Percentiles rank a stretch among this genome's conserved stretches.
phyloP scores from a whole-genome alignment of 2,797 vertebrate genomes.

The Mycteria americana region DNA sequence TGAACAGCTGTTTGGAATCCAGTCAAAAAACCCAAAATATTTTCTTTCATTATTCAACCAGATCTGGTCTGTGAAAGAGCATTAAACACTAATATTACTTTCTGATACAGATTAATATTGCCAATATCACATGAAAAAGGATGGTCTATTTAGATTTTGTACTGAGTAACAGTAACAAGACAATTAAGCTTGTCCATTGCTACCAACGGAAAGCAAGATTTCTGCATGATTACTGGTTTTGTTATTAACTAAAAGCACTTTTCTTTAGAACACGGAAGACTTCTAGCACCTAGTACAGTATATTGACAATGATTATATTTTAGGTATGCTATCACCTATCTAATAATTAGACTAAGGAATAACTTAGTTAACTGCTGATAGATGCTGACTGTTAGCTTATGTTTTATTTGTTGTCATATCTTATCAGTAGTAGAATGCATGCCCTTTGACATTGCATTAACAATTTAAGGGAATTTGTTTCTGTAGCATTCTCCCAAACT shows the following conservation, averaged over 20 bases:
- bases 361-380: neutral
- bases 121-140: neutral
- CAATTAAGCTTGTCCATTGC: neutral
- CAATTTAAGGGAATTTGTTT: neutral
- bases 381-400: neutral
- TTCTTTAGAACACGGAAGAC: neutral
- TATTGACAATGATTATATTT: neutral
- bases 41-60: neutral
- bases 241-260: neutral
- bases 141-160: neutral
- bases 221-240: neutral
- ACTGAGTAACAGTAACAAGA: neutral
- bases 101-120: neutral
- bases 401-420: neutral
- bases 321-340: neutral
- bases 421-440: neutral
- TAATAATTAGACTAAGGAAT: neutral
- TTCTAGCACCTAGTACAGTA: neutral
- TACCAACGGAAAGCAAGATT: neutral
- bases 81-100: neutral
- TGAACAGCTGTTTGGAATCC: neutral
- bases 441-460: neutral
- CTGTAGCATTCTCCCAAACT: neutral
- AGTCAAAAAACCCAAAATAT: neutral
- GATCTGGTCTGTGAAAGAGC: neutral